Evolutionary conservation across 2,888 invertebrate species (phyloP), one percentile per base, ranked within the genome.

Genomic region (Ormyrus nitidulus): DNA sequence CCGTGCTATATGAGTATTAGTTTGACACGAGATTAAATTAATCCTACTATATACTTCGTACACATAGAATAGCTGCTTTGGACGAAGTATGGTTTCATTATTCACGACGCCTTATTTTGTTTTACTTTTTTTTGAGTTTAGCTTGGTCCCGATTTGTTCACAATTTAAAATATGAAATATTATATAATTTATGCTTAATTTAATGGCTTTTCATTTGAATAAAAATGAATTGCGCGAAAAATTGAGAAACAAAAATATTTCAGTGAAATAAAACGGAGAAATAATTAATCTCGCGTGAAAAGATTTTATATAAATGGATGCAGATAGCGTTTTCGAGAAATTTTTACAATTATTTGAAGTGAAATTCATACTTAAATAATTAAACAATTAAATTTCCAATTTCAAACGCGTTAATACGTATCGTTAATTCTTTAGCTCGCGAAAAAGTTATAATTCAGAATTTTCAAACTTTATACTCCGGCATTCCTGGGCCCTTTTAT

Each of bases 11-110:
- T 76, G 61, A 48, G 71, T 53, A 58, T 71, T 71, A 65, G 53
- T 46, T 49, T 64, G 58, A 65, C 46, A 46, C 65, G 71, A 64
- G 71, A 77, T 77, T 65, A 77, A 77, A 65, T 77, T 65, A 77
- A 77, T 65, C 19, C 64, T 59, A 11, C 53, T 71, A 65, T 58
- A 53, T 44, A 66, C 54, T 66, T 58, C 19, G 46, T 13, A 44
- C 13, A 53, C 34, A 64, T n/a, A 34, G 11, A 5, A 19, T 46
- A 48, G 49, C 48, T 48, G 48, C 34, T 62, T 69, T n/a, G 8
- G 6, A 44, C 8, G 54, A 61, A 61, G 62, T 54, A 48, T 19
- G 9, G 49, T 11, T 46, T 53, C 51, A 64, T 71, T 65, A 65
- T 77, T 64, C 51, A 77, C 56, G 7, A 51, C 59, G 13, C 11